Base-by-base conservation (phyloP, 2,113 vertebrate genomes). In the Pelodiscus sinensis region DNA sequence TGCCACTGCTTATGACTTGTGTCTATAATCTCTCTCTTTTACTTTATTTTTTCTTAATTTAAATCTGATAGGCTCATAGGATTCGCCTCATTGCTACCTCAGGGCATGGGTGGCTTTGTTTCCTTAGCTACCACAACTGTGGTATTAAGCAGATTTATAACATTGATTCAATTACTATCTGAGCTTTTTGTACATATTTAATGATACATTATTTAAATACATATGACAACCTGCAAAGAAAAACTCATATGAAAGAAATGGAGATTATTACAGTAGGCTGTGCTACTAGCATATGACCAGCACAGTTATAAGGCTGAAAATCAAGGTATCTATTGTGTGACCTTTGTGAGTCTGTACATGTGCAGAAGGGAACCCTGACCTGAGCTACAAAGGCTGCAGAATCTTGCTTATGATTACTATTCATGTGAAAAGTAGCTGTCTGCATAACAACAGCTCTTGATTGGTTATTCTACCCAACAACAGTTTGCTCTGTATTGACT, bases 181-280 rank as follows among this genome's bases (percentile, higher is more conserved):
- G 68, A 79, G 51, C 82, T 84, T 90, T 94, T 93, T 90, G 29
- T n/a, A 85, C 78, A 82, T 3, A 44, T 90, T 93, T 90, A 52
- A 1, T 73, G 24, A 91, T 27, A 77, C 57, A 81, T 90, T 87
- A 79, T 68, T 92, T 94, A 88, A 87, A 87, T 9, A 84, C 9
- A 95, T 85, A 92, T 68, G 51, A 38, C 65, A 90, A 87, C 85
- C 27, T 38, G 90, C 81, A 80, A 85, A 73, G 58, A 87, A 87
- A 90, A 0, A 92, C 87, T 89, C 91, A 87, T 35, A 62, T 51
- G 35, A 92, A 14, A 90, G n/a, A 5, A 92, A 82, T 29, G 87
- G 92, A 85, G 56, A 19, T 44, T 31, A 31, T 65, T 65, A 65
- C 31, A 16, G 62, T 65, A 65, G 29, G 29, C 12, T n/a, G 31